Base-by-base conservation (phyloP, 2,888 invertebrate species). In the Tiliacea citrago region DNA sequence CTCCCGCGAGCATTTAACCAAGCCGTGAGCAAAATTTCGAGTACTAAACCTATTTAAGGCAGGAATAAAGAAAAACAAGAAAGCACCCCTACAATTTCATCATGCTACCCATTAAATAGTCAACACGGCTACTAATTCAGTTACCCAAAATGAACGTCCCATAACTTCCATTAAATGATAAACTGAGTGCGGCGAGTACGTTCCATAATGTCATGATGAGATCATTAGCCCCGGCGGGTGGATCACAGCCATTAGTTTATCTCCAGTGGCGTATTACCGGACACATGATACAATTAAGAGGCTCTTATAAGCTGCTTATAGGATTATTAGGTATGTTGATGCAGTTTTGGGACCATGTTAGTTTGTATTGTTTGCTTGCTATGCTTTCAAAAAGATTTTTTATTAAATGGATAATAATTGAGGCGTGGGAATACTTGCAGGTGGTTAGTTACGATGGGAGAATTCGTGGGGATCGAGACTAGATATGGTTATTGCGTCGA, bases 241-340 rank as follows among this genome's bases (percentile, higher is more conserved):
- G 79, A 63, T 71, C 49, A 16, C 16, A 35, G 35, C 24, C 66
- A 81, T 69, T 81, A 81, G 45, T 55, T 70, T 55, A 75, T 70
- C 76, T 75, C 85, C 62, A 68, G 76, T 35, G 76, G 29, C 82
- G 39, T 47, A 53, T 58, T 84, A 69, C 45, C 57, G 76, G 66
- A 57, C 85, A 81, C 53, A 13, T 78, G 72, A 81, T 85, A 67
- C 47, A 67, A 85, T 81, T 81, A 85, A 16, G 65, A 39, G 29
- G 13, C 57, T 51, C 39, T 55, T 79, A 39, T 83, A 45, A 61
- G 42, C 70, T 49, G 42, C 49, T 79, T 60, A 78, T 0, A 9
- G 62, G 13, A 47, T 78, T 47, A 75, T 77, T 63, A 51, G 58
- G 9, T n/a, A 3, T 4, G 8, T 13, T 60, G 8, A n/a, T 65